These are phyloP conservation scores for Centropyge bicolor DNA, from an alignment of 2,797 vertebrate species.

Conservation along the genomic window DNA sequence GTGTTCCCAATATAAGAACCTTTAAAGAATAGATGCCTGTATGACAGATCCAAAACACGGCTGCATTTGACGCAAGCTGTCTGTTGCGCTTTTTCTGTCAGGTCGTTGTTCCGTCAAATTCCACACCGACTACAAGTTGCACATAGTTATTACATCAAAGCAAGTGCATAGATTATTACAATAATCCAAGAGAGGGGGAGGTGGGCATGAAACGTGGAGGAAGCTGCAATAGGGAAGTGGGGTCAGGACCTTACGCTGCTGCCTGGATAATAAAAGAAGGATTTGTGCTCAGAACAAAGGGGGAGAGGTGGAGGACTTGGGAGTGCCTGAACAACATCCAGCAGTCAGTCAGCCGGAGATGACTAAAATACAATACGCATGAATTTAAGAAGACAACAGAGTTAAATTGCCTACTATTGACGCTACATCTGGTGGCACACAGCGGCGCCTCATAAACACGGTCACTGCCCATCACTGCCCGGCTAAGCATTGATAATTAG, in stretches of 20 bases:
- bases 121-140: slow-evolving; percentile 74
- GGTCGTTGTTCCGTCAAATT: slow-evolving; percentile 76
- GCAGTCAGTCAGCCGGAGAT: slow-evolving; percentile 50
- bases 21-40: slow-evolving; percentile 13
- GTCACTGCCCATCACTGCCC: slow-evolving; percentile 12
- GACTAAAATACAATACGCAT: slow-evolving; percentile 31
- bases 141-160: slow-evolving; percentile 84
- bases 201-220: slow-evolving; percentile 73
- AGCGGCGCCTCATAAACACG: slow-evolving; percentile 8
- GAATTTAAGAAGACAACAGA: slow-evolving; percentile 31
- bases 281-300: slow-evolving; percentile 82
- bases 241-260: slow-evolving; percentile 80
- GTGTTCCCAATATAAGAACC: neutral
- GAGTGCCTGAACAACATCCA: slow-evolving; percentile 68
- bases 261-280: slow-evolving; percentile 82
- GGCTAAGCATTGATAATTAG: slow-evolving; percentile 23
- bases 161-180: slow-evolving; percentile 77
- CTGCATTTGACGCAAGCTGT: slow-evolving; percentile 47
- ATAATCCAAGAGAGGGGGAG: slow-evolving; percentile 75
- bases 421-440: neutral
- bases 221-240: slow-evolving; percentile 80
- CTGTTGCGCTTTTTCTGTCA: slow-evolving; percentile 51
- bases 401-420: slow-evolving; percentile 31
- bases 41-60: slow-evolving; percentile 43
- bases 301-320: slow-evolving; percentile 62